Evolutionary conservation across 2,888 invertebrate species (phyloP).

Genomic region (Melieria picta): DNA sequence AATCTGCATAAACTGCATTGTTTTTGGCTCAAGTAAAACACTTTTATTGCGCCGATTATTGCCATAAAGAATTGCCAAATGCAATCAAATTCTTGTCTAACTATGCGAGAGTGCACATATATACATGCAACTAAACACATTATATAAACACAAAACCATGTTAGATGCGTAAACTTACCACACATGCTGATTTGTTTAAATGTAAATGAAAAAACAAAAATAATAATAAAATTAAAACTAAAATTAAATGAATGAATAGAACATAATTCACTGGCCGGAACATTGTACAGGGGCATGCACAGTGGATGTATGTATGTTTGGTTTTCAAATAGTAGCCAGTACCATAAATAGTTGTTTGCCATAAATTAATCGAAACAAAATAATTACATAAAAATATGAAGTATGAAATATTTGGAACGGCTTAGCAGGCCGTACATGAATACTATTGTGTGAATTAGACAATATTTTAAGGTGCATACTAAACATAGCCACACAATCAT

Average conservation of each 20-base stretch:
- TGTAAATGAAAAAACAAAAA: conserved; percentile 14
- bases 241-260: not conserved
- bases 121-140: not conserved
- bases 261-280: not conserved
- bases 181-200: not conserved
- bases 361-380: not conserved
- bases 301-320: too few species aligned
- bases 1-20: not conserved
- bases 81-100: conserved; percentile 51
- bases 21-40: too few species aligned
- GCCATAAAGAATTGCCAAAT: conserved; percentile 55
- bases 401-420: conserved; percentile 34
- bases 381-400: not conserved
- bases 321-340: not conserved
- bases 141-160: not conserved
- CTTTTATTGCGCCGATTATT: not conserved
- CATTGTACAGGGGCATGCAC: too few species aligned
- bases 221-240: not conserved
- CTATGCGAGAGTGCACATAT: conserved; percentile 6
- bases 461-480: conserved; percentile 52
- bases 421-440: conserved; percentile 47
- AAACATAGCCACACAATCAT: too few species aligned
- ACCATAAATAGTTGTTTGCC: not conserved
- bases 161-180: too few species aligned
- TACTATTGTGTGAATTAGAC: conserved; percentile 66